These are phyloP conservation scores for Isoperla grammatica DNA, from an alignment of 2,888 invertebrate genomes.

Conservation along the genomic window DNA sequence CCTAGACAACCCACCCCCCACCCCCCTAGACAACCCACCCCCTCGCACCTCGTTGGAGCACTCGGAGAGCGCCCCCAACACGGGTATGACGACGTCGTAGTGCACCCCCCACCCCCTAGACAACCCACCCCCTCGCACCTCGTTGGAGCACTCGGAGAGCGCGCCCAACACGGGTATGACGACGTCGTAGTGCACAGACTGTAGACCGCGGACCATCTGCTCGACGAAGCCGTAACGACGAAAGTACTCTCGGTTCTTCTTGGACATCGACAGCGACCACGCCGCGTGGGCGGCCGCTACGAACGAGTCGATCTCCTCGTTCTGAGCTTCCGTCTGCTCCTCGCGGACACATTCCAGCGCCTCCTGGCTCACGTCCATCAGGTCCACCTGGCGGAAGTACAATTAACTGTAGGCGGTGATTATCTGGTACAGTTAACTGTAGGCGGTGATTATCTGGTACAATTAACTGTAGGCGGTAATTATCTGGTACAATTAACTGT, in stretches of 20 bases:
- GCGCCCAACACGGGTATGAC: slow-evolving; percentile 85
- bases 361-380: slow-evolving; percentile 65
- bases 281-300: slow-evolving; percentile 78
- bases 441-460: no score
- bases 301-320: slow-evolving; percentile 63
- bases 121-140: no score
- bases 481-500: no score
- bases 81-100: no score
- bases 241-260: slow-evolving; percentile 72
- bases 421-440: no score
- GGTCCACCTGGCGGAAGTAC: slow-evolving; percentile 59
- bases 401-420: no score
- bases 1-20: no score
- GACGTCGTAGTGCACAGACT: slow-evolving; percentile 77
- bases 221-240: slow-evolving; percentile 67
- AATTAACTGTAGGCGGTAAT: no score
- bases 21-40: no score
- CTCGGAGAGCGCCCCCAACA: no score
- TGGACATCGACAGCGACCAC: slow-evolving; percentile 80
- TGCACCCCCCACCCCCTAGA: no score
- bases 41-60: no score
- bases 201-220: slow-evolving; percentile 63
- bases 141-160: slow-evolving; percentile 78
- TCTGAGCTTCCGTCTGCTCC: slow-evolving; percentile 55
- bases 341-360: slow-evolving; percentile 55